Conservation (phyloP, 2,797 vertebrate species). For the Otus scops region DNA sequence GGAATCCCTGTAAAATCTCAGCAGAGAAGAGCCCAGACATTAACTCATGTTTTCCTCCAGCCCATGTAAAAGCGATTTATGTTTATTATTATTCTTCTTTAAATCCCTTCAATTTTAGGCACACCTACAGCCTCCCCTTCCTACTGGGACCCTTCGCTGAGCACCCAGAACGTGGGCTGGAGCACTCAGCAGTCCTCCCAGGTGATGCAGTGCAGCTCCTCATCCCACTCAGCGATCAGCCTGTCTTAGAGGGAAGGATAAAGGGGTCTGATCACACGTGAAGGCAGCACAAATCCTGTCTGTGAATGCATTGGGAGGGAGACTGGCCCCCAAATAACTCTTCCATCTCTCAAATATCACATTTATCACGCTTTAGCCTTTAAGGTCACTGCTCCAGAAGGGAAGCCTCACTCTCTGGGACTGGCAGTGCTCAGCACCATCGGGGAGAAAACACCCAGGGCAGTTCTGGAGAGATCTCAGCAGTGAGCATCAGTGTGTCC, state of each 20-base stretch:
- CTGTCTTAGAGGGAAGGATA: not conserved
- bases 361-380: rapidly evolving
- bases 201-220: not conserved
- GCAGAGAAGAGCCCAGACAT: not conserved
- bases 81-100: not conserved
- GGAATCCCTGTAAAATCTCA: not conserved
- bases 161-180: not conserved
- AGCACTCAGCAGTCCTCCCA: not conserved
- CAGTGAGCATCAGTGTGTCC: not conserved
- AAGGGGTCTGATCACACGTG: not conserved
- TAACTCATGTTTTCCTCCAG: not conserved
- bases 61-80: not conserved
- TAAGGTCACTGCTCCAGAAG: rapidly evolving
- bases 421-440: not conserved
- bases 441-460: not conserved
- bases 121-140: not conserved
- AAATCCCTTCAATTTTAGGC: not conserved
- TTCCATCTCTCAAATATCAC: not conserved
- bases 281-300: not conserved
- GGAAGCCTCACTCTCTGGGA: not conserved
- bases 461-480: not conserved
- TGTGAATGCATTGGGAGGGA: not conserved
- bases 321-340: not conserved
- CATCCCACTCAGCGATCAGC: not conserved
- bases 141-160: not conserved